A percentile compares a stretch with the other conserved stretches of the same genome.
phyloP scores from a whole-genome alignment of 2,797 vertebrate genomes.

The Crypturellus tataupa region DNA sequence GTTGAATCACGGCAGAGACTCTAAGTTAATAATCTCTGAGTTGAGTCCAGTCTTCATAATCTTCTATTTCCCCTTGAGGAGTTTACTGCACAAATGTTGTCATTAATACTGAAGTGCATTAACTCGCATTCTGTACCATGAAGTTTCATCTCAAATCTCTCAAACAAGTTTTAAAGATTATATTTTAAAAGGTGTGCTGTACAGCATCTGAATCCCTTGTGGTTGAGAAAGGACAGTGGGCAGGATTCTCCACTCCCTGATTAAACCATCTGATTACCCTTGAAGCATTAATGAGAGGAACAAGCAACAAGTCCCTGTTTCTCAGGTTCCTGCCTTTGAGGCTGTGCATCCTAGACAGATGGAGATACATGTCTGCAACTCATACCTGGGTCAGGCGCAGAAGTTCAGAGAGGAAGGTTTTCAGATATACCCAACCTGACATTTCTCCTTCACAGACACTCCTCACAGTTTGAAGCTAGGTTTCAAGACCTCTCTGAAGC shows the following conservation, averaged over 20 bases:
- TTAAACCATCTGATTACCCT: background rate
- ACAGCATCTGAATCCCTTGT: background rate
- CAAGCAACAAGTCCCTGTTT: background rate
- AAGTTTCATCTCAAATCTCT: background rate
- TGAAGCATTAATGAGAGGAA: background rate
- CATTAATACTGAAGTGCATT: background rate
- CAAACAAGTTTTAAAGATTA: background rate
- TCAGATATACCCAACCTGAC: background rate
- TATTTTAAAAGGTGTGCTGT: background rate
- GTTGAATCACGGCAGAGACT: background rate
- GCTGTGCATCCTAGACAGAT: background rate
- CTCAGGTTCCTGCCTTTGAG: background rate
- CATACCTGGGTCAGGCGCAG: background rate
- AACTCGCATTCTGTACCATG: background rate
- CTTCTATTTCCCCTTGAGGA: background rate
- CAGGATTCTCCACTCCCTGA: background rate
- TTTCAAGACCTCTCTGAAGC: background rate
- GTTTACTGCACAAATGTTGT: background rate
- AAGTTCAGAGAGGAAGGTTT: background rate
- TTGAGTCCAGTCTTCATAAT: background rate
- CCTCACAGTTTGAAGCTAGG: background rate
- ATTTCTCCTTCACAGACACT: background rate
- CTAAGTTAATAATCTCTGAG: background rate
- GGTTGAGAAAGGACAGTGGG: background rate
- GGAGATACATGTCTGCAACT: background rate